These are phyloP conservation scores for Sebastes hopkinsi DNA, from an alignment of 2,797 vertebrate species.

Conservation along the genomic window DNA sequence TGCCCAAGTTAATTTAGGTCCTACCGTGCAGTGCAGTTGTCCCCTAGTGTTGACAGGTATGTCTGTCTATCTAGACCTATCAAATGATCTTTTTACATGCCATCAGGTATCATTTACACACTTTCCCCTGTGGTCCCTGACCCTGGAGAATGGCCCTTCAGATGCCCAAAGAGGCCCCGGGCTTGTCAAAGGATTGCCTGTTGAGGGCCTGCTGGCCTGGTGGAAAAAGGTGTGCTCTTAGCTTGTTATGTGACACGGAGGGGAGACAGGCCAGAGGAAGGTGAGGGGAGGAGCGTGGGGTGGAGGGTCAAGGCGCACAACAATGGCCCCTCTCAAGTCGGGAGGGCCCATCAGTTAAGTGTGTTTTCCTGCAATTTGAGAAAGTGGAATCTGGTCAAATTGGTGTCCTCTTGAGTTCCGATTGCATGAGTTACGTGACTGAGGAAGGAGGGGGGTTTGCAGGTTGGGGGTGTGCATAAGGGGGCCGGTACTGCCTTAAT, in stretches of 20 bases:
- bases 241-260: slow-evolving; percentile 69
- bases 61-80: slow-evolving; percentile 37
- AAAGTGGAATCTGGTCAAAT: slow-evolving; percentile 80
- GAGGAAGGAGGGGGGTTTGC: background rate
- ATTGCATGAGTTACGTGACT: slow-evolving; percentile 65
- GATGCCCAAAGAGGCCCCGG: slow-evolving; percentile 55
- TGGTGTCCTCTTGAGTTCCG: slow-evolving; percentile 74
- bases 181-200: slow-evolving; percentile 69
- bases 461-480: slow-evolving; percentile 12
- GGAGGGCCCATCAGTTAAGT: slow-evolving; percentile 76
- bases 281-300: slow-evolving; percentile 53
- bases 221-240: slow-evolving; percentile 69
- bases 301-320: slow-evolving; percentile 57
- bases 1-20: slow-evolving; percentile 6
- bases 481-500: slow-evolving; percentile 50
- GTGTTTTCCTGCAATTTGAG: slow-evolving; percentile 81
- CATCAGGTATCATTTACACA: slow-evolving; percentile 71
- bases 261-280: slow-evolving; percentile 66
- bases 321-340: slow-evolving; percentile 70
- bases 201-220: slow-evolving; percentile 45
- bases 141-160: slow-evolving; percentile 58
- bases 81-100: slow-evolving; percentile 69
- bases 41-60: slow-evolving; percentile 34
- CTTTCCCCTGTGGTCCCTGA: slow-evolving; percentile 64
- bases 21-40: slow-evolving; percentile 7